Evolutionary conservation across 2,797 vertebrate species (phyloP), one percentile per base, ranked within the genome.

Genomic region (Onychomys torridus): DNA sequence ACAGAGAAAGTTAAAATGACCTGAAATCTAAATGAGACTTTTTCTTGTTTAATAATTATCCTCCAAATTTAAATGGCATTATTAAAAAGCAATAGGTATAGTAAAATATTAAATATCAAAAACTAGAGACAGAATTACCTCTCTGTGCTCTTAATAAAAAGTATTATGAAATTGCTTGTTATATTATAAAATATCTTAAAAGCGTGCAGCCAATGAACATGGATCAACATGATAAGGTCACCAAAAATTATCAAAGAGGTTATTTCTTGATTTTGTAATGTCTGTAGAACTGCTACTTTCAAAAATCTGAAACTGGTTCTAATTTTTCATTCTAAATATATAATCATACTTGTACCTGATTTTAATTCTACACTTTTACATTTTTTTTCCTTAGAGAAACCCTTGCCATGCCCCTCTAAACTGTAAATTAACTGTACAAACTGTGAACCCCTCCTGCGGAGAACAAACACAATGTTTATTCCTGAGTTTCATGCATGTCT

Each of bases 321-420:
- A 63, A 69, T 29, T 96, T 95, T 7, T 27, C 85, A 86, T 40
- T 89, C 57, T 79, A 90, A 95, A 75, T 52, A 94, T 83, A 90
- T 49, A 83, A 76, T 83, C 12, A 59, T 1, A 79, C 65, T 88
- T 91, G 14, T 46, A 79, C 43, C 27, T 85, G 73, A 85, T 82
- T 91, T 95, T 96, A 40, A 88, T 84, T 59, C n/a, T 92, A 23
- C 46, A 43, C 43, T 37, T 84, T 85, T 92, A 37, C 77, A 40
- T 52, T 34, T 71, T 78, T n/a, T 76, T 94, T 52, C 11, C 71
- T 91, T 71, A 79, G 69, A 49, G 49, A 81, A 29, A 77, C 5
- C n/a, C 14, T 91, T 89, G 6, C 63, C n/a, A 43, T 40, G 12
- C 7, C 87, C 34, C 43, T 1, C 2, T 16, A 49, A 91, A 84